These are phyloP conservation scores for Hydrozoanthus tunicans DNA, from an alignment of 64 coral and sea anemone genomes.

Conservation along the genomic window DNA sequence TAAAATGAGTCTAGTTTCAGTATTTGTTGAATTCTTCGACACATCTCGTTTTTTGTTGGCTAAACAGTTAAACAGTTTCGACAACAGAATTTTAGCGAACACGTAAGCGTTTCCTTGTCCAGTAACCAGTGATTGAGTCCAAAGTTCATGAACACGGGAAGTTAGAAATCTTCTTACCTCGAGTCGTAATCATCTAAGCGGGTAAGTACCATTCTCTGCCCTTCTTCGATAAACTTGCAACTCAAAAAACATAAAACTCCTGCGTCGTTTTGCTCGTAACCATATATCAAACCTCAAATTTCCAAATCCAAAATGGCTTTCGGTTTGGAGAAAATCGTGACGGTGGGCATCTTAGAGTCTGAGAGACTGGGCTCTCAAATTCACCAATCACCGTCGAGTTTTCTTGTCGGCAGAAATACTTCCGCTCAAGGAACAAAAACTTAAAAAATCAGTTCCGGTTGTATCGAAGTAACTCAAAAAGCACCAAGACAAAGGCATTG, in stretches of 20 bases:
- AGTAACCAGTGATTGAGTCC: background rate
- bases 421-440: conserved; percentile 6
- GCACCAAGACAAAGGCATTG: too few relatives aligned
- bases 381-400: conserved; percentile 33
- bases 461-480: background rate
- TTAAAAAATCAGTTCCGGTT: conserved; percentile 32
- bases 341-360: too few relatives aligned
- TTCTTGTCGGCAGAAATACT: background rate
- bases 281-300: background rate
- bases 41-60: too few relatives aligned
- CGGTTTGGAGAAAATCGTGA: background rate
- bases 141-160: background rate
- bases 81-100: background rate
- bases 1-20: background rate
- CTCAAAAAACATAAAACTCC: background rate
- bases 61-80: background rate
- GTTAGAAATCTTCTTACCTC: background rate
- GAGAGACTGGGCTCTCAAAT: background rate
- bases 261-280: background rate
- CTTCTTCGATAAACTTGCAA: background rate
- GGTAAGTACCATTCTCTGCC: conserved; percentile 39
- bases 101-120: background rate
- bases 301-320: conserved; percentile 45
- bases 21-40: background rate
- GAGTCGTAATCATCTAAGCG: conserved; percentile 29